Base-by-base conservation (phyloP, 2,888 invertebrate species). In the Mactromeris polynyma region DNA sequence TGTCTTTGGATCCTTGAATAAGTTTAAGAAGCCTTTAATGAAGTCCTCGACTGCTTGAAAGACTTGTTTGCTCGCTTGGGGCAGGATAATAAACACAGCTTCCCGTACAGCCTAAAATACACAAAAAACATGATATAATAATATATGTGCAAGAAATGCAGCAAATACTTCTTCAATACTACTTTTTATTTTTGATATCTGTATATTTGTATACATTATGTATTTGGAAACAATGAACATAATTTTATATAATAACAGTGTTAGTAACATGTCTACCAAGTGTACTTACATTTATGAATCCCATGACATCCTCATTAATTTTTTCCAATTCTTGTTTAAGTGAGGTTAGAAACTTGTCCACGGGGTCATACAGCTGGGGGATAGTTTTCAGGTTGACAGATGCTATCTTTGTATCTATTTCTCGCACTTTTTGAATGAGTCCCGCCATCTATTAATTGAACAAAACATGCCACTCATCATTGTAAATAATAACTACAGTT, bases 1-100 rank as follows among this genome's bases (percentile, higher is more conserved):
- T 14, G 88, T 89, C 81, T 87, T 87, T n/a, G 89, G 87, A 33
- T 90, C 90, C 21, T 77, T 83, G 78, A 89, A 90, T 2, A 90
- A 31, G 54, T 87, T 85, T 80, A 85, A 58, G 81, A 89, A 89
- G 2, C 90, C 90, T 6, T 82, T 58, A 21, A 90, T 80, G n/a
- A 90, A 85, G 4, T 84, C 90, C 26, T 85, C 51, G 6, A 89
- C 80, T 17, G 90, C 81, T 46, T 90, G 81, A 83, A 89, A 90
- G 17, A 90, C 80, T 42, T 89, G 86, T 42, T 88, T 58, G 7
- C 80, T 78, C 14, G 87, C 69, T 21, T 90, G 88, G 40, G 90
- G 90, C 14, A 89, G 89, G 19, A 85, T 51, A 11, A 90, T 85
- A 11, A 54, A 21, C 6, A 89, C 78, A 0, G 87, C 89, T 54